These are phyloP conservation scores for Gymnobelideus leadbeateri DNA, from an alignment of 2,113 vertebrate genomes.

Conservation along the genomic window DNA sequence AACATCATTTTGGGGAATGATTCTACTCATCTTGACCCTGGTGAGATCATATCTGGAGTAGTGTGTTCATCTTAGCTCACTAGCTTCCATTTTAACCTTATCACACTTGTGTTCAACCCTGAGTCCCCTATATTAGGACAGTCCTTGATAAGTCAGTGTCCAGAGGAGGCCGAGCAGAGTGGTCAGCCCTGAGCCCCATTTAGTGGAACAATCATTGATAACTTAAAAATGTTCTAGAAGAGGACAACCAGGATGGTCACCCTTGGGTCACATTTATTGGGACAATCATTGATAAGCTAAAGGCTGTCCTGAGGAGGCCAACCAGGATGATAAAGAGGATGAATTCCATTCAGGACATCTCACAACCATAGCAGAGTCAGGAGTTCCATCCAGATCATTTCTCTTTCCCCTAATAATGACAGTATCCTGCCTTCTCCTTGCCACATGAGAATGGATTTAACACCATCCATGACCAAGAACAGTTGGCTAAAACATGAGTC, in stretches of 20 bases:
- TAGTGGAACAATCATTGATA: background rate
- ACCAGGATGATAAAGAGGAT: background rate
- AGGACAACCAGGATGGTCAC: background rate
- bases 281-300: background rate
- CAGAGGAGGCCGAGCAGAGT: background rate
- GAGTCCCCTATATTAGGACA: background rate
- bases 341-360: background rate
- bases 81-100: background rate
- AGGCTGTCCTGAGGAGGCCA: background rate
- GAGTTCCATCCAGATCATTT: background rate
- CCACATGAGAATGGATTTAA: conserved; percentile 62
- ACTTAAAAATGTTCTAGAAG: background rate
- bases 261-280: too few species aligned
- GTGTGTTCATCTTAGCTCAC: background rate
- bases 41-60: background rate
- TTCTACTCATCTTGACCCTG: background rate
- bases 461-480: conserved; percentile 65
- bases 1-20: background rate
- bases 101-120: background rate
- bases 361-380: background rate
- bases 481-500: conserved; percentile 69
- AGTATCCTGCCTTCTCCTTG: background rate
- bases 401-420: background rate
- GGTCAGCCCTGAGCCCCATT: background rate
- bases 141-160: background rate